Evolutionary conservation across 2,113 vertebrate genomes (phyloP), one percentile per base, ranked within the genome.

Genomic region (Scortum barcoo): DNA sequence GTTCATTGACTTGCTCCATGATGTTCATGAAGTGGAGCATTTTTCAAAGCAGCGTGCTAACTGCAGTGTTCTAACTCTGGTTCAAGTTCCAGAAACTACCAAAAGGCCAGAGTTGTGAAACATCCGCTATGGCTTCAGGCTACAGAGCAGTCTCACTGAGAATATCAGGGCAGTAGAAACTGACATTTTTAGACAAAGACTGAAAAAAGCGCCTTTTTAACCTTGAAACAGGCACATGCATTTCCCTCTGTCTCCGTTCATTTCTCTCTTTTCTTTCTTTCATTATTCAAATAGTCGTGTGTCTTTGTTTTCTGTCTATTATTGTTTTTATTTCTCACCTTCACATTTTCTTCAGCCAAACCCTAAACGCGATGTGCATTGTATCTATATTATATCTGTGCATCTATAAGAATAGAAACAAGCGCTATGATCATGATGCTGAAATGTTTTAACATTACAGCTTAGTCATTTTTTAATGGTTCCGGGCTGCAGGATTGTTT

Each of bases 161-260:
- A 72, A 53, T 58, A 53, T 46, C 7, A 58, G 36, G n/a, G 2
- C n/a, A 50, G 24, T 17, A 19, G 42, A 14, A n/a, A 50, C 28
- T 33, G 38, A 54, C 62, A 56, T 74, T 66, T 85, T 58, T 53
- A 76, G 80, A 79, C 8, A 68, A 10, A 80, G 58, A 33, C 44
- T 74, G 48, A 54, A 70, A 69, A 69, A 7, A 20, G n/a, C 20
- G 74, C 54, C 1, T 33, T 56, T 38, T 76, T 54, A 74, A 80
- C 76, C 50, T 72, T 36, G 4, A 70, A 28, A 65, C 17, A 56
- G 30, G 30, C 51, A 71, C 10, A 19, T 2, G 36, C 30, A 17
- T 16, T 11, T 11, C 13, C 3, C n/a, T 22, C 7, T 30, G 13
- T 69, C 33, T 68, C 9, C 33, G 42, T 67, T 38, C 2, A 20